Conservation (phyloP, 23 tunicate species). For the Halocynthia aurantium region DNA sequence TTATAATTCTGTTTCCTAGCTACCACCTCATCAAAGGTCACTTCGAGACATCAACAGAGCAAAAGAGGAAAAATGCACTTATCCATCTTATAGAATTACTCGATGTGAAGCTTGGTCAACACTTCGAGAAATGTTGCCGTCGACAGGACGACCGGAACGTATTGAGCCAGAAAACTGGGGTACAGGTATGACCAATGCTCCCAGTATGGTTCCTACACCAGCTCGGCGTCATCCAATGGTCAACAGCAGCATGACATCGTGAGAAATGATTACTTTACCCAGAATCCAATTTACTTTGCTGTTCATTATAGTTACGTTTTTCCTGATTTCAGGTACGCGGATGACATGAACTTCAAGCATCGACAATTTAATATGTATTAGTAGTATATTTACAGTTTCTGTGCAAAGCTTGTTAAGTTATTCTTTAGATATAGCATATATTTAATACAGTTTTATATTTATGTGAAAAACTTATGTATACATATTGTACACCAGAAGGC, state of each 20-base stretch:
- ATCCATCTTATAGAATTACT: constrained; percentile 73
- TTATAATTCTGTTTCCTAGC: constrained; percentile 20
- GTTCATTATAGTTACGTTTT: background rate
- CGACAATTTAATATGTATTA: constrained; percentile 82
- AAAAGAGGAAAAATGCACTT: constrained; percentile 46
- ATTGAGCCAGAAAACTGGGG: constrained; percentile 87
- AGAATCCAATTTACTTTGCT: background rate
- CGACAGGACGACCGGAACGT: constrained; percentile 60
- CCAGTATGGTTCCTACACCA: constrained; percentile 31
- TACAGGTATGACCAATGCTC: constrained; percentile 61
- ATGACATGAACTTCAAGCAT: constrained; percentile 84
- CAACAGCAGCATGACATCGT: constrained; percentile 85
- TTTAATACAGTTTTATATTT: too few relatives aligned
- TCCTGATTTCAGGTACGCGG: constrained; percentile 63
- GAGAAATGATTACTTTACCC: background rate
- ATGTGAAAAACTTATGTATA: too few relatives aligned
- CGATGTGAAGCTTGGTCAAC: constrained; percentile 95
- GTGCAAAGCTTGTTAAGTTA: too few relatives aligned
- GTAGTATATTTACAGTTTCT: background rate
- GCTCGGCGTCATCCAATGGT: constrained; percentile 74
- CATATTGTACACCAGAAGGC: too few relatives aligned
- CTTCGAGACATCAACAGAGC: constrained; percentile 53
- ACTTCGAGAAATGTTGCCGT: constrained; percentile 86
- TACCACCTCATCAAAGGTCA: constrained; percentile 62
- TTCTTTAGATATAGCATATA: too few relatives aligned